Conservation (phyloP, 1,140 invertebrate genomes). For the Drosophila arizonae region DNA sequence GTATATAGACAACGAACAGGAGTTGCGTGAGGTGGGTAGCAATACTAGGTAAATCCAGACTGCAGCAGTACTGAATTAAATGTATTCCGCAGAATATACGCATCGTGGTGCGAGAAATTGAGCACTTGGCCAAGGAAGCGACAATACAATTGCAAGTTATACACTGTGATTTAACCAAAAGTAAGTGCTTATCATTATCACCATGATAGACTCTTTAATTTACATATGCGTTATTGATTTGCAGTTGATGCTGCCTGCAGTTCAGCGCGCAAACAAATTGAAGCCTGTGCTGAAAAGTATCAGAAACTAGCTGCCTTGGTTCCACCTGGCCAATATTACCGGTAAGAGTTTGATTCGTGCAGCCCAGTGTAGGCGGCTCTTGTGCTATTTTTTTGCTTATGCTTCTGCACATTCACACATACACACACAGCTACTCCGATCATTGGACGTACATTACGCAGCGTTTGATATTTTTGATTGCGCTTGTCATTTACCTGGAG, state of each 20-base stretch:
- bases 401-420: slow-evolving; percentile 67
- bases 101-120: slow-evolving; percentile 87
- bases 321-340: slow-evolving; percentile 88
- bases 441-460: slow-evolving; percentile 94
- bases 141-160: slow-evolving; percentile 88
- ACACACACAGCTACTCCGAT: slow-evolving; percentile 89
- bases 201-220: neutral
- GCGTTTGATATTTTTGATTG: slow-evolving; percentile 89
- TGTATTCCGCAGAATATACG: slow-evolving; percentile 86
- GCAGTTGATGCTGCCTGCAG: slow-evolving; percentile 84
- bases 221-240: neutral
- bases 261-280: slow-evolving; percentile 85
- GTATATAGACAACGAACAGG: slow-evolving; percentile 86
- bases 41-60: neutral
- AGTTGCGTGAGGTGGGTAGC: slow-evolving; percentile 85
- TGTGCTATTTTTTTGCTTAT: slow-evolving; percentile 55
- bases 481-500: slow-evolving; percentile 91
- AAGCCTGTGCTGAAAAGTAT: slow-evolving; percentile 85
- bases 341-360: slow-evolving; percentile 77
- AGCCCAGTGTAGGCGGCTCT: slow-evolving; percentile 63
- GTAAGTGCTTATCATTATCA: slow-evolving; percentile 83
- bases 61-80: neutral
- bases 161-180: slow-evolving; percentile 85
- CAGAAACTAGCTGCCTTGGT: slow-evolving; percentile 85
- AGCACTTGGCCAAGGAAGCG: slow-evolving; percentile 87